A percentile compares a stretch with the other conserved stretches of the same genome.
These are phyloP conservation scores for Leptoteleia sp. DNA, from an alignment of 1,140 invertebrate genomes.

Conservation along the genomic window DNA sequence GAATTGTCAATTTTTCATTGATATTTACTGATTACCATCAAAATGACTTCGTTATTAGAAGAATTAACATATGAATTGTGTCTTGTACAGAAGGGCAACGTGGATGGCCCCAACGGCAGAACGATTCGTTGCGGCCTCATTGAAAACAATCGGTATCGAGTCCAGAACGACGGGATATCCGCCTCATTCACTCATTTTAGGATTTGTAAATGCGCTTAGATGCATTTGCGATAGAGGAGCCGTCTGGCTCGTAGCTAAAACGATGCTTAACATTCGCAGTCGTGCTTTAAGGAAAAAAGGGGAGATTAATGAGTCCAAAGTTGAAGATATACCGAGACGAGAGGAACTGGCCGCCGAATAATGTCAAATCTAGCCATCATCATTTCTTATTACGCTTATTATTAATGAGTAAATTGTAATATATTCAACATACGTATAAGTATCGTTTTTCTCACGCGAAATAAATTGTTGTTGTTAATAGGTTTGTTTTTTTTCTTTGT, in stretches of 20 bases:
- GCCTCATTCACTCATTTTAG: conserved; percentile 86
- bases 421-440: conserved; percentile 29
- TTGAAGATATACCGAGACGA: conserved; percentile 55
- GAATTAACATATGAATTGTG: conserved; percentile 35
- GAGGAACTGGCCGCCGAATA: conserved; percentile 42
- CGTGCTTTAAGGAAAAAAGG: conserved; percentile 76
- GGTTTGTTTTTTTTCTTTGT: conserved; percentile 9
- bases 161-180: conserved; percentile 89
- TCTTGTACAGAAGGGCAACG: conserved; percentile 83
- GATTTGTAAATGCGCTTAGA: conserved; percentile 80
- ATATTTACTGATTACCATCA: conserved; percentile 11
- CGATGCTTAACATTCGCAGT: conserved; percentile 83
- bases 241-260: conserved; percentile 83
- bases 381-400: conserved; percentile 48
- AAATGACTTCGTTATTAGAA: conserved; percentile 24
- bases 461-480: conserved; percentile 55
- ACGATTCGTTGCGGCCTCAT: conserved; percentile 88
- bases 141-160: conserved; percentile 89
- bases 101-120: conserved; percentile 90
- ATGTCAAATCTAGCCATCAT: conserved; percentile 51
- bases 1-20: conserved; percentile 7
- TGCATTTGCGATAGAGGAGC: conserved; percentile 81
- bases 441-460: conserved; percentile 23
- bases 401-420: conserved; percentile 46
- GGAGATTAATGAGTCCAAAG: conserved; percentile 17